A percentile compares a stretch with the other conserved stretches of the same genome.
phyloP scores from a whole-genome alignment of 2,797 vertebrate genomes.

The Okamejei kenojei region DNA sequence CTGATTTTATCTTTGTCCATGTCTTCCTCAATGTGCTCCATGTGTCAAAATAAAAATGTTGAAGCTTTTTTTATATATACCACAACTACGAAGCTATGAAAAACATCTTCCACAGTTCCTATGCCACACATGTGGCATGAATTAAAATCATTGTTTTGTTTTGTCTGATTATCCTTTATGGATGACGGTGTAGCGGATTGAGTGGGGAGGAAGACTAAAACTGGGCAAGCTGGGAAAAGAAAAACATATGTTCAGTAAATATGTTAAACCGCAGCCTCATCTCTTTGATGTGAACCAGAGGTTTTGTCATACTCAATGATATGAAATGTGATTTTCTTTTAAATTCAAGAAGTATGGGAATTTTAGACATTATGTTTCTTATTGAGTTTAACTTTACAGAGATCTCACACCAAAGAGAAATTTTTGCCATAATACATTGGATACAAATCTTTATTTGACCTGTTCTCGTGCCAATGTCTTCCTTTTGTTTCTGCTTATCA shows the following conservation, averaged over 20 bases:
- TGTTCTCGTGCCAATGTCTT: background rate
- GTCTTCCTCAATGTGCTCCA: background rate
- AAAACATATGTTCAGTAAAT: slow-evolving; percentile 17
- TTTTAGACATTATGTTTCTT: background rate
- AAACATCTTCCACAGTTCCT: slow-evolving; percentile 23
- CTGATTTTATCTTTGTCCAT: background rate
- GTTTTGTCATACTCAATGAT: background rate
- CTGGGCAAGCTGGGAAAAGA: background rate
- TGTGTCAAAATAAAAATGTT: slow-evolving; percentile 11
- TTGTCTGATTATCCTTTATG: slow-evolving; percentile 5
- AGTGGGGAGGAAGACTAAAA: background rate
- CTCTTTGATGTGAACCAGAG: background rate
- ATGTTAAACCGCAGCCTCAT: slow-evolving; percentile 16
- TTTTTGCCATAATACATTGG: background rate
- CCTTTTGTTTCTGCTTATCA: background rate
- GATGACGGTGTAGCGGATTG: background rate
- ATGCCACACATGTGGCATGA: slow-evolving; percentile 25
- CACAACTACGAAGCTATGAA: slow-evolving; percentile 25
- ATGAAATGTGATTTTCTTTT: background rate
- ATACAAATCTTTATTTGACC: background rate
- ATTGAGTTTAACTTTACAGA: background rate
- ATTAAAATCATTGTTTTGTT: slow-evolving; percentile 30
- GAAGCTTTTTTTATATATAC: slow-evolving; percentile 4
- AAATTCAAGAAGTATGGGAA: background rate
- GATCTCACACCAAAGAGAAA: background rate